phyloP scores from a whole-genome alignment of 2,113 vertebrate species.

The Psophia crepitans region DNA sequence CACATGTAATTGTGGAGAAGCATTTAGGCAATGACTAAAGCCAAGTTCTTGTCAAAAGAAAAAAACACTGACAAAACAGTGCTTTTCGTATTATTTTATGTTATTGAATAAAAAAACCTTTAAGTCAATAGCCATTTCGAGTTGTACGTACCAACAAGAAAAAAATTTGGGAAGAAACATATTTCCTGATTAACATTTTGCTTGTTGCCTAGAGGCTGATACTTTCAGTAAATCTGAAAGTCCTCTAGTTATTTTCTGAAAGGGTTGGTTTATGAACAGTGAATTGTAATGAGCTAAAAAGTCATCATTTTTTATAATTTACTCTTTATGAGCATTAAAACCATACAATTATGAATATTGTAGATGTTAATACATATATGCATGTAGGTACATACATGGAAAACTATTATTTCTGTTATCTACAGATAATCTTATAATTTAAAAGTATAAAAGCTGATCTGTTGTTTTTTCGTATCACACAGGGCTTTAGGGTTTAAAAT shows the following conservation, averaged over 20 bases:
- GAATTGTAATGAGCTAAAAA: neutral
- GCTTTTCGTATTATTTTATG: neutral
- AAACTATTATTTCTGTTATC: neutral
- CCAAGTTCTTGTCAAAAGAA: neutral
- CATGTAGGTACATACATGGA: neutral
- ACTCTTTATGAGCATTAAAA: neutral
- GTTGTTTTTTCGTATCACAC: constrained; percentile 75
- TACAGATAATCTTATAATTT: constrained; percentile 23
- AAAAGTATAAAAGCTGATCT: constrained; percentile 56
- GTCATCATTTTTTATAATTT: neutral
- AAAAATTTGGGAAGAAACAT: neutral
- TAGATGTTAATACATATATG: neutral
- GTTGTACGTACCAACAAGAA: neutral
- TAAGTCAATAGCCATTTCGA: neutral
- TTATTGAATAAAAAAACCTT: neutral
- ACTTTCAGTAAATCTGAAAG: neutral
- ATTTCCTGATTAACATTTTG: neutral
- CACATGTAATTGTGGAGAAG: neutral
- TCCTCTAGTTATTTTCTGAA: neutral
- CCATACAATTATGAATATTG: neutral
- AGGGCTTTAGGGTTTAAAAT: constrained; percentile 81
- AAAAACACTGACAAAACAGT: neutral
- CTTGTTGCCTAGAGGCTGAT: neutral
- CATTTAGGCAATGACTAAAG: neutral
- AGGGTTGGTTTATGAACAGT: neutral